A percentile compares a stretch with the other conserved stretches of the same genome.
Conservation (phyloP, 2,797 vertebrate genomes). For the Alca torda region DNA sequence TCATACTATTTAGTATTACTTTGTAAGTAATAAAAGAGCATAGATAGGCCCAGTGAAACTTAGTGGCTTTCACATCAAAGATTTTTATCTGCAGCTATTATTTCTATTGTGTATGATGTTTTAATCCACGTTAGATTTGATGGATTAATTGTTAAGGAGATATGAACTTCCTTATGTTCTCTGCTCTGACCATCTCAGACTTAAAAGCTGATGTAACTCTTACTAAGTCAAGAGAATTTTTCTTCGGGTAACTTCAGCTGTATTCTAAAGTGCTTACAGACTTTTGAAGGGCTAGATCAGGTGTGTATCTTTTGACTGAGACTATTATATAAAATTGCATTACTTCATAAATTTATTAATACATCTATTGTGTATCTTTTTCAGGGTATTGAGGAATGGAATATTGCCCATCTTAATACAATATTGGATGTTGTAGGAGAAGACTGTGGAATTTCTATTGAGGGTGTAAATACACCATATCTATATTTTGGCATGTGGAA, state of each 20-base stretch:
- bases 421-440: slow-evolving; percentile 94
- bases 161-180: neutral
- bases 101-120: neutral
- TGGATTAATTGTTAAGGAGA: neutral
- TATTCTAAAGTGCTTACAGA: neutral
- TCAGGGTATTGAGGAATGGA: slow-evolving; percentile 94
- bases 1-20: neutral
- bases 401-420: slow-evolving; percentile 92
- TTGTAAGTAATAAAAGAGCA: neutral
- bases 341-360: neutral
- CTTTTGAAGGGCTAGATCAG: neutral
- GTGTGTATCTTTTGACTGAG: neutral
- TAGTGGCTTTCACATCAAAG: neutral
- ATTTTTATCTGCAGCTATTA: neutral
- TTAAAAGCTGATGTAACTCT: neutral
- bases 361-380: slow-evolving; percentile 23
- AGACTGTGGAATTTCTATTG: slow-evolving; percentile 94
- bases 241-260: neutral
- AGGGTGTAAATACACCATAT: slow-evolving; percentile 97
- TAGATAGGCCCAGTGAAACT: neutral
- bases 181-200: neutral
- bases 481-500: slow-evolving; percentile 99
- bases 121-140: neutral
- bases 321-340: neutral
- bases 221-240: neutral